Evolutionary conservation across 53 echinoderm and acorn worm genomes (phyloP).

Genomic region (Paracentrotus lividus): DNA sequence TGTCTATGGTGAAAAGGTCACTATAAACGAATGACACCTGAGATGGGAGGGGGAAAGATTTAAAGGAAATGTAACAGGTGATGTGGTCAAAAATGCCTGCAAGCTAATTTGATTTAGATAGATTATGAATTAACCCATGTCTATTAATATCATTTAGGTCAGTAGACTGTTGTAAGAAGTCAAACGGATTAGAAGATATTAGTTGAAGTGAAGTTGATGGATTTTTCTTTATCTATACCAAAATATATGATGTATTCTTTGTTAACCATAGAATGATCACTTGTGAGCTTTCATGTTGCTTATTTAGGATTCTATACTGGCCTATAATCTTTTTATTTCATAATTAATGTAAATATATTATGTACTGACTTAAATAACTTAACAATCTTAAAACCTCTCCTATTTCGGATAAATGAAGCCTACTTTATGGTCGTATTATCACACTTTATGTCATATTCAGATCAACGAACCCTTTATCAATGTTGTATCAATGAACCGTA

Average conservation of each 20-base stretch:
- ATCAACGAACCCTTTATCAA: too few species aligned
- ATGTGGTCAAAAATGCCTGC: background rate
- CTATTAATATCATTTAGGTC: conserved; percentile 25
- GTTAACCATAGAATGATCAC: too few species aligned
- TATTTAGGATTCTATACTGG: too few species aligned
- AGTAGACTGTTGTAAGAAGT: conserved; percentile 11
- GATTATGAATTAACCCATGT: background rate
- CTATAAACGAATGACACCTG: conserved; percentile 2
- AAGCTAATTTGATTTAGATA: conserved; percentile 37
- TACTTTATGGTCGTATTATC: too few species aligned
- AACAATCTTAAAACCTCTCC: too few species aligned
- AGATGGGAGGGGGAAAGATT: conserved; percentile 42
- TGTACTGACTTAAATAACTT: too few species aligned
- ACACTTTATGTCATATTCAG: too few species aligned
- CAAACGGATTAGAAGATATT: background rate
- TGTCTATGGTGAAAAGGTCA: background rate
- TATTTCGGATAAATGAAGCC: too few species aligned
- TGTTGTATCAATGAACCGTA: too few species aligned
- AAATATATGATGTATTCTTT: background rate
- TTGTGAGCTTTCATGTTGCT: too few species aligned
- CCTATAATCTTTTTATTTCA: too few species aligned
- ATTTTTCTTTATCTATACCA: background rate
- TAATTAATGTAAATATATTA: too few species aligned
- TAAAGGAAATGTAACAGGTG: conserved; percentile 58
- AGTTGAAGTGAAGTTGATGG: background rate